Evolutionary conservation across 2,888 invertebrate species (phyloP).

Genomic region (Lasioglossum villosulum): DNA sequence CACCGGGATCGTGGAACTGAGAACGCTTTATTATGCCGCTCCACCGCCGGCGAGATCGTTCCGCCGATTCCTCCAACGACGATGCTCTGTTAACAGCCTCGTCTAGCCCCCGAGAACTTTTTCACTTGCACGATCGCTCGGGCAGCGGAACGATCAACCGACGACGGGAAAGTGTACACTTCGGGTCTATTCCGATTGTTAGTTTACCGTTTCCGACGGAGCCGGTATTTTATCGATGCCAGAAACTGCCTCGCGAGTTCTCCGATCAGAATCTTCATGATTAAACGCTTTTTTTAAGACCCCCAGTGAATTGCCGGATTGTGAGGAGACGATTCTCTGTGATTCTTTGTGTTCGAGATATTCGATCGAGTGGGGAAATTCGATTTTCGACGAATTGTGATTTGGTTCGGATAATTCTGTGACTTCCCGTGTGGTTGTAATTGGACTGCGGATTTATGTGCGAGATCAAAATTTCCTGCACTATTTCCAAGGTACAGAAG

Average conservation of each 20-base stretch:
- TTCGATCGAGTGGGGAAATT: neutral
- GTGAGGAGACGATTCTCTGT: neutral
- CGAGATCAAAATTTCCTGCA: no score
- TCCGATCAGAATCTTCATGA: neutral
- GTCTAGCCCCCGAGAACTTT: neutral
- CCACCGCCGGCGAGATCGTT: neutral
- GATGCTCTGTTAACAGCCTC: neutral
- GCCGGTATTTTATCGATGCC: neutral
- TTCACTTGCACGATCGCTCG: neutral
- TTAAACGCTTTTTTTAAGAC: neutral
- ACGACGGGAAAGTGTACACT: neutral
- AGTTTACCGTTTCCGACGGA: constrained; percentile 1
- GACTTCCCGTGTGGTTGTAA: no score
- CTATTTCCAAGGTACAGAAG: no score
- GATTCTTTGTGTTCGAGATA: neutral
- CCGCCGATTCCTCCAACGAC: constrained; percentile 1
- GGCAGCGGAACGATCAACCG: neutral
- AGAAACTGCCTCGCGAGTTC: neutral
- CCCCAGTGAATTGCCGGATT: neutral
- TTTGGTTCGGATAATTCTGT: no score
- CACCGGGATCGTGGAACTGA: constrained; percentile 31
- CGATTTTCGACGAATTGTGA: no score
- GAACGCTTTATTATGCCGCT: constrained; percentile 38
- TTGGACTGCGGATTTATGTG: no score
- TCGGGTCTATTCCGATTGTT: constrained; percentile 15